phyloP scores from a whole-genome alignment of 2,888 invertebrate species.

The Dasysyrphus tricinctus region DNA sequence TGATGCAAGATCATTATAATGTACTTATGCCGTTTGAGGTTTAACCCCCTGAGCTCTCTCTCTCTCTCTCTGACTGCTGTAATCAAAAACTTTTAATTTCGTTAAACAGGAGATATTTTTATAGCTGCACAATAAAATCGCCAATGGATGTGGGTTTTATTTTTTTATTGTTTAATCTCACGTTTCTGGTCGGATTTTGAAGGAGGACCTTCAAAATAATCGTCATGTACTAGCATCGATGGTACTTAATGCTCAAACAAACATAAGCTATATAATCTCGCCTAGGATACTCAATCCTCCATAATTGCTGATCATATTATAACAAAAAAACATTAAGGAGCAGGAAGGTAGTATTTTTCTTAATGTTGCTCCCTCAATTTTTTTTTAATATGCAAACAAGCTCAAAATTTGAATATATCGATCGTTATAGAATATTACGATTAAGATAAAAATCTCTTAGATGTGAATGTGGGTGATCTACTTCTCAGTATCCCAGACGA shows the following conservation, averaged over 20 bases:
- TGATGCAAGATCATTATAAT: slow-evolving; percentile 54
- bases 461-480: slow-evolving; percentile 50
- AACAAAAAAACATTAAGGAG: not conserved
- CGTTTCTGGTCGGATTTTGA: not conserved
- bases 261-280: slow-evolving; percentile 4
- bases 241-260: not conserved
- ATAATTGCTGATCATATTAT: slow-evolving; percentile 53
- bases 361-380: not conserved
- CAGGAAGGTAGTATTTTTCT: not conserved
- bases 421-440: not conserved
- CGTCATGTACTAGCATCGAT: slow-evolving; percentile 30
- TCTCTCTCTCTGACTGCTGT: slow-evolving; percentile 25
- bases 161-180: slow-evolving; percentile 18
- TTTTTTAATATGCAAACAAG: slow-evolving; percentile 66
- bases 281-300: slow-evolving; percentile 9
- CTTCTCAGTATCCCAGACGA: slow-evolving; percentile 35
- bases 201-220: slow-evolving; percentile 43
- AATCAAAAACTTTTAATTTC: slow-evolving; percentile 56
- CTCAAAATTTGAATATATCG: slow-evolving; percentile 28
- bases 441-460: slow-evolving; percentile 22
- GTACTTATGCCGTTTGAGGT: slow-evolving; percentile 37
- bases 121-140: slow-evolving; percentile 60
- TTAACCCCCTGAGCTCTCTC: slow-evolving; percentile 28
- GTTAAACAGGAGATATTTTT: slow-evolving; percentile 46
- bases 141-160: slow-evolving; percentile 60